Conservation (phyloP, 2,797 vertebrate species). For the Smutsia gigantea region DNA sequence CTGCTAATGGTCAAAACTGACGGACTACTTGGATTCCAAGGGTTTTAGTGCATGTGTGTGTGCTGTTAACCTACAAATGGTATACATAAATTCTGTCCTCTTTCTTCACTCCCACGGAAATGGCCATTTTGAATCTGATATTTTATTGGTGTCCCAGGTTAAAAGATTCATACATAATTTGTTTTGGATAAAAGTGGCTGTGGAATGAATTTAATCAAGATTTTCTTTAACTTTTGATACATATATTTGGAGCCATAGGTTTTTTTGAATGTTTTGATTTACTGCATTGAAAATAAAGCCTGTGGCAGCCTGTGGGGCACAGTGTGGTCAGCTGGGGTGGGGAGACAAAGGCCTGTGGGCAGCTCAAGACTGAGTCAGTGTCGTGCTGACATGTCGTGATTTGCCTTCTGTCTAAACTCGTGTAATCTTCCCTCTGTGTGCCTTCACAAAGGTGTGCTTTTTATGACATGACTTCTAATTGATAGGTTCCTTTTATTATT, state of each 20-base stretch:
- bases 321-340: fast-evolving
- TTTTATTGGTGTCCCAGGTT: neutral
- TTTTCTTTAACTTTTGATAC: neutral
- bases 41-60: no score
- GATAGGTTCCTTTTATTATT: neutral
- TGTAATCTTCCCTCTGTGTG: neutral
- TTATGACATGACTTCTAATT: neutral
- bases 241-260: neutral
- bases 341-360: fast-evolving
- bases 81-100: neutral
- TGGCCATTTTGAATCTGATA: neutral
- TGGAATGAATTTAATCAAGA: neutral
- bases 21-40: neutral
- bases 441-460: neutral
- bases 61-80: no score
- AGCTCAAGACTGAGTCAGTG: neutral
- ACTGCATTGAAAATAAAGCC: neutral
- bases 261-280: neutral
- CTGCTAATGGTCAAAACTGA: neutral
- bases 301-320: fast-evolving
- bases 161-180: neutral
- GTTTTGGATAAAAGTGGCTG: neutral
- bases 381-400: fast-evolving
- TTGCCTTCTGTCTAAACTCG: neutral
- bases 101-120: neutral